Evolutionary conservation across 2,888 invertebrate genomes (phyloP), one percentile per base, ranked within the genome.

Genomic region (Plebejus argus): DNA sequence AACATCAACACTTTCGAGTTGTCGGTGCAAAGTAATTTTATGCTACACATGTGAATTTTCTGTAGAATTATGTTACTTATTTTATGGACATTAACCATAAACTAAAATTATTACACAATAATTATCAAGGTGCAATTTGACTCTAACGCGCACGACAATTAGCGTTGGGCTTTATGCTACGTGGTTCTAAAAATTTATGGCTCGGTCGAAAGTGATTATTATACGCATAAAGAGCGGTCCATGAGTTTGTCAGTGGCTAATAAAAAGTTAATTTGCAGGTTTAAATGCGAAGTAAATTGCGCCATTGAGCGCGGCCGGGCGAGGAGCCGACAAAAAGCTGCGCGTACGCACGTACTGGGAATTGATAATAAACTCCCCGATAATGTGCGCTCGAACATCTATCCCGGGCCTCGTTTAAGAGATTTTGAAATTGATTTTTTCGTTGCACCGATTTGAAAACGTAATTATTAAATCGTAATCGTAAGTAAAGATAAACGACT

Each of bases 281-380:
- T 72, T 71, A 72, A 53, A 74, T 49, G 74, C 49, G 74, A 74
- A 74, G 82, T 84, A 85, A 88, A 89, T 88, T 89, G 87, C 85
- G 87, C 87, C 90, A 90, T 90, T 91, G 87, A 83, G 86, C 85
- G 86, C 86, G 89, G 49, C 49, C 35, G 18, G 71, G 33, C 70
- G 76, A 7, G 28, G 72, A 45, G 72, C 72, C 79, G 80, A 82
- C 83, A 90, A 90, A 90, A 91, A 90, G 87, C 83, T 82, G 88
- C 88, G 86, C 86, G 88, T 82, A 83, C 81, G 83, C 86, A 85
- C 85, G 88, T 77, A 72, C 85, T 81, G 80, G 77, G 81, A 81
- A 83, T 85, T 81, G 85, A 82, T 85, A 85, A 87, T 88, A 77
- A 77, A 87, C 83, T 84, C 82, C 80, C 83, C 83, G 85, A 86